Evolutionary conservation across 2,888 invertebrate species (phyloP), one percentile per base, ranked within the genome.

Genomic region (Pandemis cinnamomeana): DNA sequence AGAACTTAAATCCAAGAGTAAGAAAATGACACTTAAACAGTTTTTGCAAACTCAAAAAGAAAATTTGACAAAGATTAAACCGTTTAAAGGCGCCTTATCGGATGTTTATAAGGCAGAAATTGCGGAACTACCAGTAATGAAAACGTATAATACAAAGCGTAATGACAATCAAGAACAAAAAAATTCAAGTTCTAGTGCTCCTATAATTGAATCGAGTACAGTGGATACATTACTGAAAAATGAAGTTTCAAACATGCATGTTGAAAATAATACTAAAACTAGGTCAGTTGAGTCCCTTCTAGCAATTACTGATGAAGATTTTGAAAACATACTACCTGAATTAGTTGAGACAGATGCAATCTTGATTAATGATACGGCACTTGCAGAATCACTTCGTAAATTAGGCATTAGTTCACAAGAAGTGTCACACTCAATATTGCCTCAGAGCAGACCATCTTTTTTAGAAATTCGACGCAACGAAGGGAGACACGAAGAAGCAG

Each of bases 391-490:
- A 48, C 27, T 48, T 8, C 48, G 48, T 27, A 84, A 60, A 78
- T 76, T 73, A 64, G n/a, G 69, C 67, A 53, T 42, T 5, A 46
- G 27, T 48, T 64, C 64, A 7, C 46, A 64, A 7, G 64, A 64
- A 51, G 63, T 62, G 58, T 70, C 27, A 5, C 83, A 80, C 7
- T 86, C 89, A 3, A 86, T 87, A 83, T 68, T 86, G 64, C 87
- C 89, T 11, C 69, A 83, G 11, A 78, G 82, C 66, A 84, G 86
- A 77, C 84, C 89, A 2, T 77, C 82, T 36, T 90, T 90, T 80
- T 84, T 90, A 73, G 87, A 90, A 77, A 85, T 89, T 61, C 83
- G 84, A 67, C 85, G 84, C 75, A 85, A 80, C 71, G 83, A 87
- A 36, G 87, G 86, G 84, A 86, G 82, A 76, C 83, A 82, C 10